phyloP scores from a whole-genome alignment of 2,797 vertebrate genomes.

The Gymnothorax javanicus region DNA sequence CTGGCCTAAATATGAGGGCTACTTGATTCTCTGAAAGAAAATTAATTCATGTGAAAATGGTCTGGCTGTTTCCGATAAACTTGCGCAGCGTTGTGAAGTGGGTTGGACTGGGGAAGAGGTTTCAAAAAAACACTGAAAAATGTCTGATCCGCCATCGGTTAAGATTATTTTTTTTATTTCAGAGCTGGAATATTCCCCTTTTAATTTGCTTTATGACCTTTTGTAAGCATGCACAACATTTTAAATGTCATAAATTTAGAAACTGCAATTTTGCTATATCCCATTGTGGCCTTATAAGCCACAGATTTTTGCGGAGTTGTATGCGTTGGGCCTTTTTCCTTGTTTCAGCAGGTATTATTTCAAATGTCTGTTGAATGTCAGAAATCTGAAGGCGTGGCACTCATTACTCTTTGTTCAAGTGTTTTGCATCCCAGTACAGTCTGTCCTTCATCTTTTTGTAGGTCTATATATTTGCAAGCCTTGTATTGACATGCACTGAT shows the following conservation, averaged over 20 bases:
- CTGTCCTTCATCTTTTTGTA: not conserved
- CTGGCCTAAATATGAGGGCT: not conserved
- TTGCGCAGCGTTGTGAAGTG: not conserved
- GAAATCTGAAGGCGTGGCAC: not conserved
- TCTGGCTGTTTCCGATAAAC: not conserved
- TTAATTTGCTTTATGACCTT: not conserved
- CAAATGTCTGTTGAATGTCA: not conserved
- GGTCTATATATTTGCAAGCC: not conserved
- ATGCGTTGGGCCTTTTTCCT: not conserved
- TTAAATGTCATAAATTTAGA: not conserved
- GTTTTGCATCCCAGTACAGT: not conserved
- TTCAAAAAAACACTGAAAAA: not conserved
- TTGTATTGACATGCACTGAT: not conserved
- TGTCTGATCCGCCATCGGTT: not conserved
- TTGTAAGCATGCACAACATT: not conserved
- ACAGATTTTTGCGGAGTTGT: not conserved
- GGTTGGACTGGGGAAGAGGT: not conserved
- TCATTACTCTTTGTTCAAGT: not conserved
- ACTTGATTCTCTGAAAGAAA: not conserved
- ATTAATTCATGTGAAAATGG: slow-evolving; percentile 1
- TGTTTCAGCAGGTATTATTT: not conserved
- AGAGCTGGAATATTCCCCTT: not conserved
- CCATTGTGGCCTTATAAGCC: not conserved
- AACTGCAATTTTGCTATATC: not conserved
- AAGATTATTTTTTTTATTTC: not conserved